Percentiles rank a stretch among this genome's conserved stretches.
These are phyloP conservation scores for Porites australiensis DNA, from an alignment of 64 coral and sea anemone genomes.

Conservation along the genomic window DNA sequence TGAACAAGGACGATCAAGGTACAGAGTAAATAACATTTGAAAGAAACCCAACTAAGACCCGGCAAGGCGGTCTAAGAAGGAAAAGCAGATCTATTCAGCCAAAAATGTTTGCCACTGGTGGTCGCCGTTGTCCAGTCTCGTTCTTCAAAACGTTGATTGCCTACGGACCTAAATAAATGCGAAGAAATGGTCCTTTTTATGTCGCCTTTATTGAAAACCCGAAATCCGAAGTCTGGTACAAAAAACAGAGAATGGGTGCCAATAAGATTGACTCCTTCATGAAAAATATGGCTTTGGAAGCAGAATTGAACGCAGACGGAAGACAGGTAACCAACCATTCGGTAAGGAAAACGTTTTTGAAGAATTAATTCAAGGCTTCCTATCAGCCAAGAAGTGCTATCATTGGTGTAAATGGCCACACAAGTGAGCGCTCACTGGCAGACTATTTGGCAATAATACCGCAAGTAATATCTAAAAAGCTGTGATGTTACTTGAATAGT, in stretches of 20 bases:
- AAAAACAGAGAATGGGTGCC: slow-evolving; percentile 32
- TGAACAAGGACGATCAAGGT: slow-evolving; percentile 28
- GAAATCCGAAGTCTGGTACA: slow-evolving; percentile 47
- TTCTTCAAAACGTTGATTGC: slow-evolving; percentile 40
- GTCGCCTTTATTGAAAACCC: not conserved
- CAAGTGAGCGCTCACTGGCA: not conserved
- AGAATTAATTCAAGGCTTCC: not conserved
- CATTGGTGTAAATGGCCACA: not conserved
- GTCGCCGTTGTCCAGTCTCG: slow-evolving; percentile 18
- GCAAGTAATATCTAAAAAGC: no score
- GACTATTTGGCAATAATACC: not conserved
- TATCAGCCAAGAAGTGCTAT: not conserved
- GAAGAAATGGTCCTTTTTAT: not conserved
- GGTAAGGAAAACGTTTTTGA: slow-evolving; percentile 25
- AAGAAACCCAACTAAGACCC: slow-evolving; percentile 46
- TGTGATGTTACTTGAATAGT: no score
- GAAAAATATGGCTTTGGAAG: slow-evolving; percentile 17
- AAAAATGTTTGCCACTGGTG: slow-evolving; percentile 42
- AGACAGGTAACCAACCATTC: slow-evolving; percentile 43
- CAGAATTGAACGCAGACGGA: not conserved
- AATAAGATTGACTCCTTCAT: slow-evolving; percentile 58
- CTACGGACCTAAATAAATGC: slow-evolving; percentile 21
- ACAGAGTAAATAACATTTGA: slow-evolving; percentile 33
- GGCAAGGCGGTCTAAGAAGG: slow-evolving; percentile 2
- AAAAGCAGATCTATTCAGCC: not conserved